Percentiles rank a stretch among this genome's conserved stretches.
These are phyloP conservation scores for Chionoecetes opilio DNA, from an alignment of 1,140 invertebrate species.

Conservation along the genomic window DNA sequence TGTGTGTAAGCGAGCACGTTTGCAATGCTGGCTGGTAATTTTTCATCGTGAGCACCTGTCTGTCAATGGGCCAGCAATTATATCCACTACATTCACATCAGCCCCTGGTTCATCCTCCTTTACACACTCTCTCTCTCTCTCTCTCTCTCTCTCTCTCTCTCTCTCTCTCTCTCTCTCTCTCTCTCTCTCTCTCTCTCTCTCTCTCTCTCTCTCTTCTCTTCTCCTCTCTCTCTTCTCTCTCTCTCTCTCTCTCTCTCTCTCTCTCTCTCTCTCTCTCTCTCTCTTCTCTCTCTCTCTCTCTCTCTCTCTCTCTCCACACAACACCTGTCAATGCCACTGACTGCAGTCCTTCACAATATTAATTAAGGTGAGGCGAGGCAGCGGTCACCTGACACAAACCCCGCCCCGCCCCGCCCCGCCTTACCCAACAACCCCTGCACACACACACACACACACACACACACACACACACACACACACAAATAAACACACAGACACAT, in stretches of 20 bases:
- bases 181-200: too few relatives aligned
- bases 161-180: too few relatives aligned
- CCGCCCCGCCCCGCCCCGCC: too few relatives aligned
- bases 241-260: too few relatives aligned
- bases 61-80: background rate
- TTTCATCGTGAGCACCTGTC: background rate
- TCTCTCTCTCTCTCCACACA: background rate
- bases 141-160: too few relatives aligned
- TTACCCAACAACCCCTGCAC: too few relatives aligned
- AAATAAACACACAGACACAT: background rate
- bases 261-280: too few relatives aligned
- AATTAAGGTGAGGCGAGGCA: background rate
- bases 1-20: too few relatives aligned
- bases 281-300: too few relatives aligned
- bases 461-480: conserved; percentile 18
- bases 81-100: background rate
- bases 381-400: background rate
- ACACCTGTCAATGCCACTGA: background rate
- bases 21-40: background rate
- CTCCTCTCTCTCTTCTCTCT: too few relatives aligned
- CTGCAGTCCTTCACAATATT: background rate
- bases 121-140: background rate
- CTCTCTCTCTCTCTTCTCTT: too few relatives aligned
- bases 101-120: background rate
- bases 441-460: conserved; percentile 18